Evolutionary conservation across 2,113 vertebrate genomes (phyloP).

Genomic region (Orthonyx spaldingii): DNA sequence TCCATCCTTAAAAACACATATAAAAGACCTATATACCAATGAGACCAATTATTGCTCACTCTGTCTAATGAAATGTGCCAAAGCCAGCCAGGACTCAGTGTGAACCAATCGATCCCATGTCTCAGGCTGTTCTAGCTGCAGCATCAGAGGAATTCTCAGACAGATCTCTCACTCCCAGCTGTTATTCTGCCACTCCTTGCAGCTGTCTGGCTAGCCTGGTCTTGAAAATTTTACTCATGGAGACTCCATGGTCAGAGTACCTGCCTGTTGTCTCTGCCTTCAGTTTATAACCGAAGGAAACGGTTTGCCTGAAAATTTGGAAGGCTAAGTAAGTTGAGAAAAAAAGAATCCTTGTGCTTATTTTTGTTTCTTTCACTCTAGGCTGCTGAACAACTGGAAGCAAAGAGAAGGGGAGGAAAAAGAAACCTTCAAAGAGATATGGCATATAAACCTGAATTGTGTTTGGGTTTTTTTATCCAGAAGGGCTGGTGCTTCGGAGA

Average conservation of each 20-base stretch:
- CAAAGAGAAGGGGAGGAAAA: not conserved
- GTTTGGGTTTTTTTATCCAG: not conserved
- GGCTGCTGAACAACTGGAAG: not conserved
- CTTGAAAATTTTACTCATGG: not conserved
- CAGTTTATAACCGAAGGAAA: not conserved
- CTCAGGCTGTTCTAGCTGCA: not conserved
- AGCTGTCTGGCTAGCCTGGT: not conserved
- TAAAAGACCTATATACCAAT: not conserved
- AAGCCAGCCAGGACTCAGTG: not conserved
- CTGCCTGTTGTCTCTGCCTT: not conserved
- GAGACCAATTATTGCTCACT: conserved; percentile 14
- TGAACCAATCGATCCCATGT: not conserved
- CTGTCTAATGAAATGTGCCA: not conserved
- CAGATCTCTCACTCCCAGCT: not conserved
- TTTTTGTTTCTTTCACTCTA: not conserved
- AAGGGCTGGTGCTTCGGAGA: not conserved
- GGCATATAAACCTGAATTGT: not conserved
- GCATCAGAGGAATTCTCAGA: not conserved
- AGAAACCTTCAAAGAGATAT: not conserved
- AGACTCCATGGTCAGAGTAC: not conserved
- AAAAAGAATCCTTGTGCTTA: not conserved
- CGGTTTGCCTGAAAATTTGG: not conserved
- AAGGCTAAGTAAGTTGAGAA: not conserved
- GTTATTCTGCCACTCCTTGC: not conserved
- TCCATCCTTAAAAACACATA: not conserved